A percentile compares a stretch with the other conserved stretches of the same genome.
These are phyloP conservation scores for Bombyx huttoni DNA, from an alignment of 2,888 invertebrate genomes.

Conservation along the genomic window DNA sequence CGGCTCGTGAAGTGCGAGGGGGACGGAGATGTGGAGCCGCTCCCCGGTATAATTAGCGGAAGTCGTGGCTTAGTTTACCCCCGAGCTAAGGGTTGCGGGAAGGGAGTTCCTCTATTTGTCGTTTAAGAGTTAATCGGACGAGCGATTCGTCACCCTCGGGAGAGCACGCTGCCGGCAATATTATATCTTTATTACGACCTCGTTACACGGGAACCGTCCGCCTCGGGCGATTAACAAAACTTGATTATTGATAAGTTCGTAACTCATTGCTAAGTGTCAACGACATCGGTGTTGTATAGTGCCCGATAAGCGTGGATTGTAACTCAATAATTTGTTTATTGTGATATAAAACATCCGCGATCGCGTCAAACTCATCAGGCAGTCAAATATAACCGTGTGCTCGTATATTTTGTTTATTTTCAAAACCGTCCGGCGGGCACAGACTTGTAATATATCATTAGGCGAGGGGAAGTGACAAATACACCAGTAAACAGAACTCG, in stretches of 20 bases:
- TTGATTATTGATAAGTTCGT: conserved; percentile 67
- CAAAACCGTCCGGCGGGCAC: conserved; percentile 30
- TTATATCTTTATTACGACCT: conserved; percentile 68
- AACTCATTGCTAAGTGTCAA: conserved; percentile 11
- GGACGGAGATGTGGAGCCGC: conserved; percentile 53
- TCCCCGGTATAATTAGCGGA: conserved; percentile 68
- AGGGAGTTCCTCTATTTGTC: conserved; percentile 70
- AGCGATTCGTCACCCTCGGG: conserved; percentile 69
- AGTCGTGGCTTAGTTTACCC: conserved; percentile 70
- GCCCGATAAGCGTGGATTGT: too few relatives aligned
- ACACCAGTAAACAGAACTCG: conserved; percentile 45
- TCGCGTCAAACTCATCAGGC: conserved; percentile 10
- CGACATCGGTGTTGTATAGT: neutral
- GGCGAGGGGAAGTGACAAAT: conserved; percentile 58
- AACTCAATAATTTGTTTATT: too few relatives aligned
- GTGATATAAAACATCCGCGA: neutral
- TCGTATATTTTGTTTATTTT: conserved; percentile 36
- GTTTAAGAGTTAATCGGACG: conserved; percentile 72
- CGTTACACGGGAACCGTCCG: conserved; percentile 30
- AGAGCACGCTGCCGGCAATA: conserved; percentile 52
- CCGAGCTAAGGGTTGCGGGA: conserved; percentile 48
- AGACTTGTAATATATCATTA: conserved; percentile 48
- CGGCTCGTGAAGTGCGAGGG: conserved; percentile 53
- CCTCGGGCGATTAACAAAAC: conserved; percentile 58
- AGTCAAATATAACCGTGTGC: conserved; percentile 12